Percentiles rank a stretch among this genome's conserved stretches.
Conservation (phyloP, 92 coral and sea anemone genomes). For the Epizoanthus scotinus region DNA sequence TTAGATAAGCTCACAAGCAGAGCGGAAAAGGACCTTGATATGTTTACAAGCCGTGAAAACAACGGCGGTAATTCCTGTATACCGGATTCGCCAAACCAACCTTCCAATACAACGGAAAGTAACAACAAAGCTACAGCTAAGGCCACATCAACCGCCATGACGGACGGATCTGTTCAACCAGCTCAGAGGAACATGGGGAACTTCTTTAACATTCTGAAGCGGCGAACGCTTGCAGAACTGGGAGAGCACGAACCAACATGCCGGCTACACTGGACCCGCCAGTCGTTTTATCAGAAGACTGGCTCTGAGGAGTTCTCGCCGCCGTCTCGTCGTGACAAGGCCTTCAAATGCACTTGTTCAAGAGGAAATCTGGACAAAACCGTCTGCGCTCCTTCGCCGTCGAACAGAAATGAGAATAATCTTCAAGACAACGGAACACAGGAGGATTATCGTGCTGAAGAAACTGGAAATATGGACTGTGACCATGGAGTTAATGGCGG, state of each 20-base stretch:
- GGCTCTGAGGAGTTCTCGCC: not conserved
- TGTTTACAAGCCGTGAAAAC: not conserved
- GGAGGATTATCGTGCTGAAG: not conserved
- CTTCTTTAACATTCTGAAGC: constrained; percentile 19
- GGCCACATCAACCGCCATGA: not conserved
- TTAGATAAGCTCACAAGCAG: not conserved
- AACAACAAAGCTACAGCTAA: not conserved
- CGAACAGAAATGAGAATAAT: not conserved
- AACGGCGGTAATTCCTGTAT: not conserved
- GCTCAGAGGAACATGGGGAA: constrained; percentile 5
- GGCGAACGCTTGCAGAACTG: constrained; percentile 12
- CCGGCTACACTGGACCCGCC: constrained; percentile 31
- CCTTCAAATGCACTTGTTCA: constrained; percentile 11
- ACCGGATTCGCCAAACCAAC: not conserved
- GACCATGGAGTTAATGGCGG: not conserved
- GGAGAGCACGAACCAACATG: constrained; percentile 19
- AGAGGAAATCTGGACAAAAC: not conserved
- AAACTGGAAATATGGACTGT: not conserved
- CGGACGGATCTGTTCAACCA: not conserved
- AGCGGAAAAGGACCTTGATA: not conserved
- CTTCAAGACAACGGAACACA: not conserved
- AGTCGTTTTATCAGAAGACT: constrained; percentile 24
- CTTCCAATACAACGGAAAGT: not conserved
- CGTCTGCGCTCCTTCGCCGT: not conserved
- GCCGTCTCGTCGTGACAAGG: constrained; percentile 6